Base-by-base conservation (phyloP, 2,888 invertebrate genomes). In the Leptinotarsa tumamoca region DNA sequence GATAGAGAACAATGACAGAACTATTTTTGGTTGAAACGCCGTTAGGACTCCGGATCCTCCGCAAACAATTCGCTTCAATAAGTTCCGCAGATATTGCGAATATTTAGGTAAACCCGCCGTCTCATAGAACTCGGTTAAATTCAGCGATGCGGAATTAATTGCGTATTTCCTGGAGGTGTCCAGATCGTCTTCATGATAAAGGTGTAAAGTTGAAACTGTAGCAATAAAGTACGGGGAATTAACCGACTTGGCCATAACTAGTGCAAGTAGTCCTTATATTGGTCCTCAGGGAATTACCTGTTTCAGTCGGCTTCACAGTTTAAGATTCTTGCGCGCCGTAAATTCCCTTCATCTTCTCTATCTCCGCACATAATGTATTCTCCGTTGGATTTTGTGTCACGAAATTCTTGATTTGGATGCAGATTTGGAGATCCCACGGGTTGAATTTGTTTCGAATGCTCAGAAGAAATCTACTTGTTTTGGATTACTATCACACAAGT, bases 181-280 rank as follows among this genome's bases (percentile, higher is more conserved):
- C 78, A 76, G 71, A 77, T 79, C 73, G 73, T 73, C 74, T 72
- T 77, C 68, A 72, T 77, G 77, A 81, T 80, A 79, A 79, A 81
- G 80, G 82, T 79, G 82, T 82, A 82, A 82, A 82, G 82, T 82
- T 82, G 80, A 73, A 78, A 77, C 80, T 71, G 75, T 79, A 68
- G 79, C 78, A 79, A 82, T 82, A 82, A 80, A 82, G 77, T 78
- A 82, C 74, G 78, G 66, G 78, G 80, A 80, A 82, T 82, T 80
- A 82, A 80, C 79, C 58, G 75, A 74, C 74, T 73, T 72, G 74
- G 69, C 75, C 72, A 52, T 73, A 76, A 75, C 79, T 76, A 78
- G 73, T 73, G 73, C 77, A 71, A 76, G 78, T 75, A 82, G 77
- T 76, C 80, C 75, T 77, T 77, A 78, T 78, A 82, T 82, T 79